These are phyloP conservation scores for Trichacis sp. DNA, from an alignment of 2,888 invertebrate genomes.

Conservation along the genomic window DNA sequence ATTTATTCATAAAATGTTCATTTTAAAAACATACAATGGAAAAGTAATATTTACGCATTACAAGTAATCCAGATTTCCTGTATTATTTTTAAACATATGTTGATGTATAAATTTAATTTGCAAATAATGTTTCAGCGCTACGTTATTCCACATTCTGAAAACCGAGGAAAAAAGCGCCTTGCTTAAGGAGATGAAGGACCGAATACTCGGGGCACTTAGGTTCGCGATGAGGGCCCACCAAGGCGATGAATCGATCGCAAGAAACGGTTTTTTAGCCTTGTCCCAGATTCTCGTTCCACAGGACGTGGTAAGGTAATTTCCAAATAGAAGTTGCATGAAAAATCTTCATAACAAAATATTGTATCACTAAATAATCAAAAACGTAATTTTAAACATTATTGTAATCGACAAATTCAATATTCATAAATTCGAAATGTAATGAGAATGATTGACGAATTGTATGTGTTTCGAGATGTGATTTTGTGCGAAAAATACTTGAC, in stretches of 20 bases:
- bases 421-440: not conserved
- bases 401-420: too few species aligned
- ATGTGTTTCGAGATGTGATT: too few species aligned
- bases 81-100: too few species aligned
- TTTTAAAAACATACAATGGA: too few species aligned
- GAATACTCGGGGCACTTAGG: constrained; percentile 84
- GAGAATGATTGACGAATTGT: too few species aligned
- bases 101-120: too few species aligned
- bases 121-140: constrained; percentile 78
- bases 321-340: not conserved
- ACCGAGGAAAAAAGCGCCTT: constrained; percentile 83
- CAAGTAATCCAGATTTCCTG: too few species aligned
- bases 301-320: constrained; percentile 82
- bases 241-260: constrained; percentile 92
- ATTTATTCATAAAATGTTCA: too few species aligned
- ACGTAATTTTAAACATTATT: too few species aligned
- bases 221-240: constrained; percentile 90
- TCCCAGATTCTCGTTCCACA: constrained; percentile 95
- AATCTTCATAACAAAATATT: too few species aligned
- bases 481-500: too few species aligned
- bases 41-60: not conserved
- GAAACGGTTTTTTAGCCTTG: constrained; percentile 94
- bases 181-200: constrained; percentile 80
- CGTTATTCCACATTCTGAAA: constrained; percentile 94
- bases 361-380: too few species aligned